These are phyloP conservation scores for Orchesellides sinensis DNA, from an alignment of 2,888 invertebrate species.

Conservation along the genomic window DNA sequence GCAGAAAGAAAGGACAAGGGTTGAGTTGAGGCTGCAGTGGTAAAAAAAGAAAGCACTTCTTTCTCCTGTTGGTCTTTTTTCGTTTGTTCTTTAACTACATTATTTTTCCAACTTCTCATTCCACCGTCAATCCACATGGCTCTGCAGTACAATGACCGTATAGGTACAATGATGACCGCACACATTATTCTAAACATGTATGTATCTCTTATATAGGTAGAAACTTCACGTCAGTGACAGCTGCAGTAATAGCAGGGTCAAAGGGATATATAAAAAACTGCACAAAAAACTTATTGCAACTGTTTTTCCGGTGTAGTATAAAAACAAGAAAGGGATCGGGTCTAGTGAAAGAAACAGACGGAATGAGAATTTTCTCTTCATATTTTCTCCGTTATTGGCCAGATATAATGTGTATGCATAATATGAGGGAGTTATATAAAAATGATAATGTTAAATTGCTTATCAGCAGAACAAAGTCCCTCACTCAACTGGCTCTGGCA, in stretches of 20 bases:
- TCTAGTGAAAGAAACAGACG: background rate
- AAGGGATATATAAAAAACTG: background rate
- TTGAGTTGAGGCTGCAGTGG: background rate
- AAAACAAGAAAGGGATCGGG: background rate
- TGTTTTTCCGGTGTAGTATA: background rate
- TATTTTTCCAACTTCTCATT: background rate
- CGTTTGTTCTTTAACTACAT: background rate
- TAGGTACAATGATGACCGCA: too few relatives aligned
- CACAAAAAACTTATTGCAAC: background rate
- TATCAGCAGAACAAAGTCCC: too few relatives aligned
- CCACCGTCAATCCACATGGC: too few relatives aligned
- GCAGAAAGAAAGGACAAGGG: background rate
- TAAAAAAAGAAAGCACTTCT: constrained; percentile 4
- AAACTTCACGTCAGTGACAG: too few relatives aligned
- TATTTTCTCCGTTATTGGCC: background rate
- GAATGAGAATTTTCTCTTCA: background rate
- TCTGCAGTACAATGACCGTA: too few relatives aligned
- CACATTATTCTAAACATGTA: too few relatives aligned
- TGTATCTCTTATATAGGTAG: too few relatives aligned
- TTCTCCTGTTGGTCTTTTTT: background rate
- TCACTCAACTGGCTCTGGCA: background rate
- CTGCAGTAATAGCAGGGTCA: background rate
- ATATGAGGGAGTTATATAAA: background rate
- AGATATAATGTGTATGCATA: background rate
- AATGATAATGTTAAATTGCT: too few relatives aligned